Percentiles rank a stretch among this genome's conserved stretches.
phyloP scores from a whole-genome alignment of 2,797 vertebrate species.

The Labeo calbasu region DNA sequence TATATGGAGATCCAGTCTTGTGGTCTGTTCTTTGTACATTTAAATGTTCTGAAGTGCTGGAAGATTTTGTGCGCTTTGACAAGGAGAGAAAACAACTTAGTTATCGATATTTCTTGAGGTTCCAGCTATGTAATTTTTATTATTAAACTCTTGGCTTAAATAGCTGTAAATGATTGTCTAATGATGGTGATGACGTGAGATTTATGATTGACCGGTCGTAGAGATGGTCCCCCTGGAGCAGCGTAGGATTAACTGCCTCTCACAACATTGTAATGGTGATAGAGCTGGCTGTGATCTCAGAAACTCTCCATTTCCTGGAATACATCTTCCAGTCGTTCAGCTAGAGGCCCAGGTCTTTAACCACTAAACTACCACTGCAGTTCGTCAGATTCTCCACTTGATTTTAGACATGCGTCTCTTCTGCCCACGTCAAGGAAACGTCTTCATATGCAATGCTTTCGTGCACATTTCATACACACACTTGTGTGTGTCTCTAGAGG shows the following conservation, averaged over 20 bases:
- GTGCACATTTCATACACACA: not conserved
- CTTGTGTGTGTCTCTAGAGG: conserved; percentile 19
- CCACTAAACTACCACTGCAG: conserved; percentile 13
- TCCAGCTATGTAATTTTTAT: conserved; percentile 3
- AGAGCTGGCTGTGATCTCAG: conserved; percentile 45
- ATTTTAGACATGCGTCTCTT: not conserved
- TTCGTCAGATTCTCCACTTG: not conserved
- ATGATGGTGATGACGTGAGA: conserved; percentile 29
- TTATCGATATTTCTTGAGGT: not conserved
- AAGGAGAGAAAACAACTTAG: not conserved
- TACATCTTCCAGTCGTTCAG: conserved; percentile 31
- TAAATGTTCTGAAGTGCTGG: not conserved
- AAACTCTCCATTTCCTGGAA: conserved; percentile 44
- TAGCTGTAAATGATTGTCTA: conserved; percentile 29
- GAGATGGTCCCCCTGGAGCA: conserved; percentile 35
- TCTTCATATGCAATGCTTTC: not conserved
- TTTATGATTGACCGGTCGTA: conserved; percentile 9
- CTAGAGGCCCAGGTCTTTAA: conserved; percentile 26
- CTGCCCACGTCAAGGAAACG: not conserved
- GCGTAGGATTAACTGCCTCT: conserved; percentile 42
- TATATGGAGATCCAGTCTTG: not conserved
- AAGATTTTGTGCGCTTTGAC: not conserved
- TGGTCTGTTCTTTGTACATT: not conserved
- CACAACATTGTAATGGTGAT: conserved; percentile 40
- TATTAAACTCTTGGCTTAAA: conserved; percentile 39